Evolutionary conservation across 2,113 vertebrate species (phyloP).

Genomic region (Zosterops hypoxanthus): DNA sequence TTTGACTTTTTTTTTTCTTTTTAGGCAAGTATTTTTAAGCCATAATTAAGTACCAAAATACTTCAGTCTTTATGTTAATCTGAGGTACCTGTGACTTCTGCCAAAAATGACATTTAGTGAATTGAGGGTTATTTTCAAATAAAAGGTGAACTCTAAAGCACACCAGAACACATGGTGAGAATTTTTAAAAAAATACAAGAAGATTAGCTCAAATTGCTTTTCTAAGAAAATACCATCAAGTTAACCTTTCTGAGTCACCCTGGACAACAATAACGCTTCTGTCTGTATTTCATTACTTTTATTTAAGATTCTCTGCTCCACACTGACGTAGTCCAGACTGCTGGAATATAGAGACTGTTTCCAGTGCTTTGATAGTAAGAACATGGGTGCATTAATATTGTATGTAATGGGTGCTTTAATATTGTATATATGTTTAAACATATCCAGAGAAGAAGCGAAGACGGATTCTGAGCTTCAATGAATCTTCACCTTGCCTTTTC

Average conservation of each 20-base stretch:
- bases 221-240: not conserved
- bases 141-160: not conserved
- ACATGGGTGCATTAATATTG: not conserved
- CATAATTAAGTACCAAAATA: not conserved
- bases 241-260: not conserved
- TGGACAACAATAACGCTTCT: not conserved
- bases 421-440: not conserved
- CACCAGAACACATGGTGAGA: not conserved
- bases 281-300: not conserved
- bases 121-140: not conserved
- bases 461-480: not conserved
- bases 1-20: not conserved
- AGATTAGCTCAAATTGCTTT: slow-evolving; percentile 6
- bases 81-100: not conserved
- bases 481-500: not conserved
- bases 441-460: not conserved
- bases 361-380: not conserved
- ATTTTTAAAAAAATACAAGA: not conserved
- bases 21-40: not conserved
- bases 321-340: not conserved
- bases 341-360: not conserved
- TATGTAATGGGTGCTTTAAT: not conserved
- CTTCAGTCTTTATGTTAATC: not conserved
- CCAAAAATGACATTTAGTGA: not conserved
- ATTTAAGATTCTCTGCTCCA: not conserved